phyloP scores from a whole-genome alignment of 2,888 invertebrate species.

The Caenorhabditis auriculariae region DNA sequence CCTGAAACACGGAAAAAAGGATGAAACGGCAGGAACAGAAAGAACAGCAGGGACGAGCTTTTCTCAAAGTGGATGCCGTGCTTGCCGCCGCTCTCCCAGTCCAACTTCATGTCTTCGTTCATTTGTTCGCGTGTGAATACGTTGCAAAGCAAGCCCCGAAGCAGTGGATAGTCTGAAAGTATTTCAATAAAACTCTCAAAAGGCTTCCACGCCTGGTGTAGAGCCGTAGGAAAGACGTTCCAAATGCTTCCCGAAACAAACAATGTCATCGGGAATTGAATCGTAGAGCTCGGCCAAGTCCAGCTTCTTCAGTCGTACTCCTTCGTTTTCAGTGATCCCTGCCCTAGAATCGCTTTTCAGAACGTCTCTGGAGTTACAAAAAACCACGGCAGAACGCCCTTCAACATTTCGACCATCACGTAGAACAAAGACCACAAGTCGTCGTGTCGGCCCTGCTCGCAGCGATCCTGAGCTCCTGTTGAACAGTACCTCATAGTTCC shows the following conservation, averaged over 20 bases:
- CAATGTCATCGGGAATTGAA: constrained; percentile 13
- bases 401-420: constrained; percentile 37
- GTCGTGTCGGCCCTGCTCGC: constrained; percentile 43
- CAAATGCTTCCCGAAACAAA: constrained; percentile 15
- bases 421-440: constrained; percentile 45
- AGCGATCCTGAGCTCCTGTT: constrained; percentile 30
- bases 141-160: constrained; percentile 14
- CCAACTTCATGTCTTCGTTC: constrained; percentile 20
- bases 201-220: constrained; percentile 8
- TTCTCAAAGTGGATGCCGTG: constrained; percentile 21
- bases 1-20: too few species aligned
- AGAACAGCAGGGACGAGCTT: constrained; percentile 18
- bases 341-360: not conserved
- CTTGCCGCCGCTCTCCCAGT: constrained; percentile 34
- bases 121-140: constrained; percentile 14
- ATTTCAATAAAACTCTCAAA: not conserved
- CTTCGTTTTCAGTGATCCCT: constrained; percentile 16
- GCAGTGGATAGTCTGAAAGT: constrained; percentile 13
- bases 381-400: constrained; percentile 31
- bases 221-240: constrained; percentile 8
- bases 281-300: constrained; percentile 18
- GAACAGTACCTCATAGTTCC: constrained; percentile 45
- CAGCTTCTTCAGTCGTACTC: constrained; percentile 16
- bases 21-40: too few species aligned
- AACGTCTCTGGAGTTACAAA: not conserved